These are phyloP conservation scores for Climacteris rufus DNA, from an alignment of 2,113 vertebrate species.

Conservation along the genomic window DNA sequence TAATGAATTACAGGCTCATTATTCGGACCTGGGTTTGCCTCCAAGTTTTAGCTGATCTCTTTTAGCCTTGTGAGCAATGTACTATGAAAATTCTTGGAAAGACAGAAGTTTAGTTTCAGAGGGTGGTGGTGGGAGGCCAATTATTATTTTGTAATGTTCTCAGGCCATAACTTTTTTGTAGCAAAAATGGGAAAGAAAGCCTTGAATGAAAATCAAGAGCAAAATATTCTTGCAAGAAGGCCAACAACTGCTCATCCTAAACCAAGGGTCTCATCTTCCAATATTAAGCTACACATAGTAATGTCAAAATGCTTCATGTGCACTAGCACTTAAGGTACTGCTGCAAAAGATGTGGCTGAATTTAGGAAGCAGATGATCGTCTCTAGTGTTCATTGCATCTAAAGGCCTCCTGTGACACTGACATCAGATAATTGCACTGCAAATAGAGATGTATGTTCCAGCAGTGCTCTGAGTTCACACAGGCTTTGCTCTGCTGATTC, in stretches of 20 bases:
- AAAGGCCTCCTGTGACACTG: background rate
- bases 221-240: background rate
- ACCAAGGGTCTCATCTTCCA: background rate
- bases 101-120: background rate
- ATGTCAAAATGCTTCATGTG: background rate
- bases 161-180: background rate
- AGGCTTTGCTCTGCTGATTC: background rate
- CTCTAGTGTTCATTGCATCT: background rate
- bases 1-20: background rate
- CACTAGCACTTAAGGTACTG: background rate
- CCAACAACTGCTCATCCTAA: background rate
- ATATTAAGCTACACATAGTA: background rate
- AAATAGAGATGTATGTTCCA: background rate
- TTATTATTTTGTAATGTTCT: background rate
- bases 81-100: background rate
- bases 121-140: accelerated
- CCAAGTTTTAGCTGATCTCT: background rate
- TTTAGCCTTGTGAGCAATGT: background rate
- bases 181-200: background rate
- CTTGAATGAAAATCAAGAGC: background rate
- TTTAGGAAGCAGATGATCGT: background rate
- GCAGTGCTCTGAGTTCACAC: background rate
- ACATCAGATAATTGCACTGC: background rate
- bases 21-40: background rate
- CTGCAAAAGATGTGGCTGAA: background rate